Evolutionary conservation across 2,113 vertebrate species (phyloP), one percentile per base, ranked within the genome.

Genomic region (Picathartes gymnocephalus): DNA sequence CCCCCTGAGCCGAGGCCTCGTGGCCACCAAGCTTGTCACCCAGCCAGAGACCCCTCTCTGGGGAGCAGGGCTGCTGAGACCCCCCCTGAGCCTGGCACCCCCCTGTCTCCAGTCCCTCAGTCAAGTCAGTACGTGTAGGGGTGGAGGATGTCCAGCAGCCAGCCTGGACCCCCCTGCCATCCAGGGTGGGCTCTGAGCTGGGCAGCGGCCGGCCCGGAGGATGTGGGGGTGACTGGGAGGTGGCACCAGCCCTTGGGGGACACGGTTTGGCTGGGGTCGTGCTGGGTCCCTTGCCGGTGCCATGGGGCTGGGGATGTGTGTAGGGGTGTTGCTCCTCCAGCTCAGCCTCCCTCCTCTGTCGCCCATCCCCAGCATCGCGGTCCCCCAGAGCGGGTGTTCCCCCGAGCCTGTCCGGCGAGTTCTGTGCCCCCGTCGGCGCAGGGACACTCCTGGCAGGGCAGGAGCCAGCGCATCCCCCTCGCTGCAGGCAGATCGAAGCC

Each of bases 41-140:
- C 60, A 8, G 0, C 11, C 40, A 15, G 65, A 31, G 31, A 35
- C 7, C 30, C 28, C 20, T 12, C 24, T 21, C 23, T 27, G 24
- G 15, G 23, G 54, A 44, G 27, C 9, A 3, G 45, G 44, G 45
- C n/a, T 44, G 11, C 51, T 1, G 16, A 33, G 31, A 37, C 14
- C 11, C 15, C 15, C 23, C 14, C 40, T 4, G 35, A 20, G 30
- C 28, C 16, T 31, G 57, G 30, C 68, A 57, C 11, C 17, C 31
- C 37, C 19, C 23, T 25, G 60, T 17, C 6, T 51, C 44, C 33
- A 3, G 22, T 18, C 37, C 44, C 23, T 50, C 50, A 4, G 21
- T 3, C 47, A 3, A 2, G 30, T 7, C 15, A 25, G 19, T 15
- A 13, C 1, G 4, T 23, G 15, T 2, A 39, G 4, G 6, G 4